Evolutionary conservation across 2,113 vertebrate species (phyloP).

Genomic region (Strix aluco): DNA sequence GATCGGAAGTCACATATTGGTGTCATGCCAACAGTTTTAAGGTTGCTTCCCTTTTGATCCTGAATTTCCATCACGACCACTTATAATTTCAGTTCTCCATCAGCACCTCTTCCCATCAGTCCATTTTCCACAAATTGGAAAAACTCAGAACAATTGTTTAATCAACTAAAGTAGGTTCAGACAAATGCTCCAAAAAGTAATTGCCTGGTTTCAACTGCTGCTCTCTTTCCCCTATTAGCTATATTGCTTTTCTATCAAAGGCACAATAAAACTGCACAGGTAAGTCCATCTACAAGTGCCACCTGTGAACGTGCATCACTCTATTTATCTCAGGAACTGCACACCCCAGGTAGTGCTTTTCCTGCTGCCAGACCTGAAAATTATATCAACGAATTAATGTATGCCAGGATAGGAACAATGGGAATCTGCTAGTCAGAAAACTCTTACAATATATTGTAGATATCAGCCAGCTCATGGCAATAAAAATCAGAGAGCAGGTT

Average conservation of each 20-base stretch:
- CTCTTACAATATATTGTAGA: neutral
- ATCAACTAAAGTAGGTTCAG: neutral
- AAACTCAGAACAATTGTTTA: neutral
- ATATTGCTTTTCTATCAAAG: neutral
- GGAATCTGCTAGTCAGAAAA: neutral
- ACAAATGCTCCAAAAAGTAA: slow-evolving; percentile 1
- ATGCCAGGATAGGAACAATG: neutral
- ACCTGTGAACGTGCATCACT: neutral
- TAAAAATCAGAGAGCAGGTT: neutral
- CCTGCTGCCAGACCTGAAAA: neutral
- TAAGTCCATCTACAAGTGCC: neutral
- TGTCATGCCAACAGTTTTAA: neutral
- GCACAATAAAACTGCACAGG: neutral
- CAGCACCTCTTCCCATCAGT: neutral
- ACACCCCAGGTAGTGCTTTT: neutral
- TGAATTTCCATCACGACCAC: neutral
- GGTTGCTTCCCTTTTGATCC: neutral
- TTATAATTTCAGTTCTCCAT: neutral
- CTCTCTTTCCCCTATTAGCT: neutral
- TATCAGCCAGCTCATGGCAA: neutral
- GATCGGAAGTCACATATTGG: neutral
- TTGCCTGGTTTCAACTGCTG: neutral
- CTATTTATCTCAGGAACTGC: neutral
- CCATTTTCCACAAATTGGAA: neutral
- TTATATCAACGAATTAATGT: neutral